Conservation (phyloP, 2,113 vertebrate species). For the Urocolius indicus region DNA sequence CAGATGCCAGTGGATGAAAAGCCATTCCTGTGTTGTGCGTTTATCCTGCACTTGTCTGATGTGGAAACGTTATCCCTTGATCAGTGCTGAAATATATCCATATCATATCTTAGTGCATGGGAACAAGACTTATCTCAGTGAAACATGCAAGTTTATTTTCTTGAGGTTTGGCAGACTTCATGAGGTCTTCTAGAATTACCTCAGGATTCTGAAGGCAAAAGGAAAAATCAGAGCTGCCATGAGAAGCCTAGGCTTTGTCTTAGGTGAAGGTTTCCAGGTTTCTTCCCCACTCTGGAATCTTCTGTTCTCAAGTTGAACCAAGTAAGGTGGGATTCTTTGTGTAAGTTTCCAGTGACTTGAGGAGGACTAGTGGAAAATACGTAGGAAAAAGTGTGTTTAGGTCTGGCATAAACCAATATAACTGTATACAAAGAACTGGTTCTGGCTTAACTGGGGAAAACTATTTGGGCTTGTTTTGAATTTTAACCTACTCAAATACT, state of each 20-base stretch:
- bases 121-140: background rate
- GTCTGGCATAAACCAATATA: background rate
- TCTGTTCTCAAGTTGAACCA: background rate
- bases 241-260: background rate
- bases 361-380: background rate
- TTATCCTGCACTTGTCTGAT: background rate
- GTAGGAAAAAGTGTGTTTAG: background rate
- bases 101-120: background rate
- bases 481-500: background rate
- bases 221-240: background rate
- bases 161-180: background rate
- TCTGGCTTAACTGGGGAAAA: background rate
- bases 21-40: background rate
- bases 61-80: background rate
- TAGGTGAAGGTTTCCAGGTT: background rate
- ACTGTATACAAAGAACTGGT: accelerated
- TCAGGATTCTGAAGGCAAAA: background rate
- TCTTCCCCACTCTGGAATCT: background rate
- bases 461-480: background rate
- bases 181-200: background rate
- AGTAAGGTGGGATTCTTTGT: background rate
- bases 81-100: background rate
- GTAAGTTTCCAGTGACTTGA: background rate
- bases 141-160: background rate
- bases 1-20: background rate